Percentiles rank a stretch among this genome's conserved stretches.
Conservation (phyloP, 2,797 vertebrate species). For the Brachyrhaphis roseni region DNA sequence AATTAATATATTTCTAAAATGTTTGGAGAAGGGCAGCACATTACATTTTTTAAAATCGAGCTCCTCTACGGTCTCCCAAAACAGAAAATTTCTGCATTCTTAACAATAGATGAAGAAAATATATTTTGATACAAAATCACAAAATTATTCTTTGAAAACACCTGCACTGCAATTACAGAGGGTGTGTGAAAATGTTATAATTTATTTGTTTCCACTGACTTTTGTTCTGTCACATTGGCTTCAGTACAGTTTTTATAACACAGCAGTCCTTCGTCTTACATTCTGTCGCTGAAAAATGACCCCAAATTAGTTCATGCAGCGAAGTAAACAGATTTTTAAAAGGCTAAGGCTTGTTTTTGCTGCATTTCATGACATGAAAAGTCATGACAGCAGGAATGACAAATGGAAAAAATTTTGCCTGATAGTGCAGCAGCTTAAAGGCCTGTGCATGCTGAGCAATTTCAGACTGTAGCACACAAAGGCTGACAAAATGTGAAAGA, state of each 20-base stretch:
- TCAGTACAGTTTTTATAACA: not conserved
- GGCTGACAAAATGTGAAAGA: conserved; percentile 1
- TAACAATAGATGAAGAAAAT: not conserved
- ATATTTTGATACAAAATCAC: not conserved
- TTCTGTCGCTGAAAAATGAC: not conserved
- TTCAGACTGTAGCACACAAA: conserved; percentile 10
- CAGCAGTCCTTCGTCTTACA: not conserved
- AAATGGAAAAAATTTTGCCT: not conserved
- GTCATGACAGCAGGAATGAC: conserved; percentile 11
- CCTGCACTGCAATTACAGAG: not conserved
- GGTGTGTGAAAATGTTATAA: not conserved
- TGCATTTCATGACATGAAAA: not conserved
- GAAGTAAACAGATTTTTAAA: conserved; percentile 10
- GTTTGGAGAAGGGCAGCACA: too few relatives aligned
- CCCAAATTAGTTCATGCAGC: not conserved
- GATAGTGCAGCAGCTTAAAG: conserved; percentile 2
- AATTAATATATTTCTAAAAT: too few relatives aligned
- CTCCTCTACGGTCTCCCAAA: too few relatives aligned
- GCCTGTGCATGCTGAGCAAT: conserved; percentile 11
- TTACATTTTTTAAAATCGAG: too few relatives aligned
- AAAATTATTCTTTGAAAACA: not conserved
- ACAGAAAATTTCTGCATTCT: not conserved
- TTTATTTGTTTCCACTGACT: not conserved
- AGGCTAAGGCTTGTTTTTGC: conserved; percentile 4
- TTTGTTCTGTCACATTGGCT: not conserved